Base-by-base conservation (phyloP, 2,113 vertebrate genomes). In the Sebastes schlegelii region DNA sequence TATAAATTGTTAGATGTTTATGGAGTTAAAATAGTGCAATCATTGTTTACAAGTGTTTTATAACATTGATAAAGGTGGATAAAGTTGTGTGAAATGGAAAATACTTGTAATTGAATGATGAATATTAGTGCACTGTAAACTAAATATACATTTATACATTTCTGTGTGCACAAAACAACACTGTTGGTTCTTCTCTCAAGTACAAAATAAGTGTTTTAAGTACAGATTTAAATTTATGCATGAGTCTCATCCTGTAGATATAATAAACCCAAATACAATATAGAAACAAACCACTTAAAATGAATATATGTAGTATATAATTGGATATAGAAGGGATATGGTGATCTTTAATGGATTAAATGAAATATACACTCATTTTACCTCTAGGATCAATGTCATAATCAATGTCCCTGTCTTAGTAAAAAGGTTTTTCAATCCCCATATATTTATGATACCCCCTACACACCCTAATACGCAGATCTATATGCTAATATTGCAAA, bases 351-450 rank as follows among this genome's bases (percentile, higher is more conserved):
- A 74, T 62, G 5, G 14, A 46, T 60, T 26, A 16, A 71, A 71
- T 46, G 0, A 49, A 51, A 51, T 51, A 8, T 8, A 26, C 45
- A 64, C 43, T 49, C 8, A 23, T 62, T 63, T 69, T n/a, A n/a
- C 19, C 48, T 51, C 12, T 3, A 42, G 42, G 14, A 46, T 49
- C 9, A 4, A 51, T 74, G 5, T 58, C 23, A 62, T 16, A 55
- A 64, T 43, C 7, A 54, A 3, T 54, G 6, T 65, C 14, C 57
- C 54, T 46, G 48, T 79, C 74, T 79, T 14, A 62, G 8, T 42
- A 42, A 79, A 72, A 69, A 46, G 5, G 9, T 43, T 17, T 62
- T 74, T 70, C 57, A 73, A 67, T 80, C 9, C 19, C 1, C 6
- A 57, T 72, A 46, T 62, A 23, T 69, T 55, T 68, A 55, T 42